Conservation (phyloP, 1,140 invertebrate genomes). For the Drosophila oshimai region DNA sequence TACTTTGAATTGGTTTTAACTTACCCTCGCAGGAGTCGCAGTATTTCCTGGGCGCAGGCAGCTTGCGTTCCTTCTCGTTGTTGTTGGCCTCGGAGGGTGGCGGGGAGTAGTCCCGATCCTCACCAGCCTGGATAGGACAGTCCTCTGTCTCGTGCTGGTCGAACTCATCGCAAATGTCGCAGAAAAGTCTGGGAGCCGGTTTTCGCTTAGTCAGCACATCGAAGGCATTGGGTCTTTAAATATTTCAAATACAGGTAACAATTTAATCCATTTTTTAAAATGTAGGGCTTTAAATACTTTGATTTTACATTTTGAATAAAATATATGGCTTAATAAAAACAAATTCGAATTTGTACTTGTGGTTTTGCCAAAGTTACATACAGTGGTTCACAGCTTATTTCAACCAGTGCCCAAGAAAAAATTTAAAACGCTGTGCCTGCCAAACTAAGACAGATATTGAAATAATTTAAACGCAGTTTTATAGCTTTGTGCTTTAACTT, state of each 20-base stretch:
- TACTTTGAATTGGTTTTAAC: not conserved
- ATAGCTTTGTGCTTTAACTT: no score
- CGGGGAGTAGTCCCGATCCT: conserved; percentile 83
- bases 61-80: conserved; percentile 83
- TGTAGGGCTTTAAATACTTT: no score
- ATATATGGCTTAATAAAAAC: no score
- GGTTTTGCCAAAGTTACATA: not conserved
- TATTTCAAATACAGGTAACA: not conserved
- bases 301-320: no score
- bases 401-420: no score
- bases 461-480: no score
- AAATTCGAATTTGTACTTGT: not conserved
- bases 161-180: conserved; percentile 98
- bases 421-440: no score
- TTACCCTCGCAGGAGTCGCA: conserved; percentile 96
- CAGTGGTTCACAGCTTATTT: no score
- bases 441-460: no score
- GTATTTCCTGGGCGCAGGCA: conserved; percentile 88
- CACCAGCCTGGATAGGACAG: conserved; percentile 93
- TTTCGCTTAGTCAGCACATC: conserved; percentile 70
- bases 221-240: conserved; percentile 62
- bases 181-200: conserved; percentile 92
- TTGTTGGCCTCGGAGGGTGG: conserved; percentile 74
- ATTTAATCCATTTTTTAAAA: not conserved
- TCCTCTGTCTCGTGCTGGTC: conserved; percentile 98